Evolutionary conservation across 2,113 vertebrate genomes (phyloP).

Genomic region (Entelurus aequoreus): DNA sequence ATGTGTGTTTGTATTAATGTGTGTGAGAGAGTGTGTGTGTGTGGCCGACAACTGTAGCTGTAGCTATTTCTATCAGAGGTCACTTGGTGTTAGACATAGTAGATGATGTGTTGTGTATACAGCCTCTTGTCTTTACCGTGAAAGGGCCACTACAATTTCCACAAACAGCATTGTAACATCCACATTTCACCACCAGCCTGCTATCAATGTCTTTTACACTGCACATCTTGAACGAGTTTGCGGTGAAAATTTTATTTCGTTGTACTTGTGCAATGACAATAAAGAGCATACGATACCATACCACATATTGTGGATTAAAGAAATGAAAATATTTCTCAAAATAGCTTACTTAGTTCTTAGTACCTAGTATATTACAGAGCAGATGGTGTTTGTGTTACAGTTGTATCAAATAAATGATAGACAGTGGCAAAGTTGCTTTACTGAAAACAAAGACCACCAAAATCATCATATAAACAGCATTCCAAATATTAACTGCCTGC

Average conservation of each 20-base stretch:
- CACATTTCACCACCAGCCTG: neutral
- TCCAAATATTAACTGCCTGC: neutral
- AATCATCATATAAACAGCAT: neutral
- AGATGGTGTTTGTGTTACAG: too few relatives aligned
- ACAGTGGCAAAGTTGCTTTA: neutral
- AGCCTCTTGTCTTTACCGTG: constrained; percentile 24
- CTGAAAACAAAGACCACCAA: neutral
- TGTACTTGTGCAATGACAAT: too few relatives aligned
- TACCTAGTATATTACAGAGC: too few relatives aligned
- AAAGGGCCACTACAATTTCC: constrained; percentile 10
- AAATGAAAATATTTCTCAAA: too few relatives aligned
- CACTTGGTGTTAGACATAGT: constrained; percentile 36
- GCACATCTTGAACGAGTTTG: too few relatives aligned
- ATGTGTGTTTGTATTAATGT: constrained; percentile 5
- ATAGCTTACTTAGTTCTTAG: too few relatives aligned
- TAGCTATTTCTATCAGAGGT: constrained; percentile 56
- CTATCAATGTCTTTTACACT: neutral
- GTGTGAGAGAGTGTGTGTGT: constrained; percentile 12
- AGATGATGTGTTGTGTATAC: constrained; percentile 27
- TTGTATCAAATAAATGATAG: neutral
- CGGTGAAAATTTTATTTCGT: too few relatives aligned
- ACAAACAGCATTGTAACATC: constrained; percentile 2
- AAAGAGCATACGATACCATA: too few relatives aligned
- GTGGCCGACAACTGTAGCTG: constrained; percentile 39
- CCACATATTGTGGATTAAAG: neutral